phyloP scores from a whole-genome alignment of 2,113 vertebrate genomes.

The Isichthys henryi region DNA sequence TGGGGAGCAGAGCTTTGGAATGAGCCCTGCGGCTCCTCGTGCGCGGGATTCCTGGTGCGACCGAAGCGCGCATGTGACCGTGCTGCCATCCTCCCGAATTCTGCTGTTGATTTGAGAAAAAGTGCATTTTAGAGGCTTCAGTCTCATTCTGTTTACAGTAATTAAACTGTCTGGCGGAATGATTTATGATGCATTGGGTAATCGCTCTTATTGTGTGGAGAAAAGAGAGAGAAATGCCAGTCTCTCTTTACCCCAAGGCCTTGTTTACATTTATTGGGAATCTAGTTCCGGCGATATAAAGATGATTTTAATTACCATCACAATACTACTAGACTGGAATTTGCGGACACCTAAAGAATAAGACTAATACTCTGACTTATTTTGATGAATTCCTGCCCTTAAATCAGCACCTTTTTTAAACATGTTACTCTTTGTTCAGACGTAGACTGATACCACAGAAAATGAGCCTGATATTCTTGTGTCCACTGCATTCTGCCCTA shows the following conservation, averaged over 20 bases:
- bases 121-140: conserved; percentile 34
- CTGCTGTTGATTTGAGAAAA: conserved; percentile 44
- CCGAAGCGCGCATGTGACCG: conserved; percentile 43
- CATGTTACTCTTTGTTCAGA: background rate
- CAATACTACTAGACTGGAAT: conserved; percentile 23
- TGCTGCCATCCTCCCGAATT: conserved; percentile 45
- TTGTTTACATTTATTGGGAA: conserved; percentile 46
- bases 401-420: background rate
- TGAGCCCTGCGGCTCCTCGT: conserved; percentile 17
- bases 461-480: too few relatives aligned
- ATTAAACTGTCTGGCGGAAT: conserved; percentile 59
- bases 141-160: conserved; percentile 60
- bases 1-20: background rate
- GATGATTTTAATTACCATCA: conserved; percentile 31
- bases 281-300: conserved; percentile 30
- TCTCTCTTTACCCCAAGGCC: conserved; percentile 37
- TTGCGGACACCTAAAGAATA: conserved; percentile 18
- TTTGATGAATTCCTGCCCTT: conserved; percentile 1
- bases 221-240: conserved; percentile 7
- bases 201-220: conserved; percentile 49
- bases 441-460: background rate
- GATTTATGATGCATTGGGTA: conserved; percentile 64
- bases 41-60: conserved; percentile 44
- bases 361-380: background rate
- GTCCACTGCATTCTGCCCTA: background rate